A percentile compares a stretch with the other conserved stretches of the same genome.
Evolutionary conservation across 2,113 vertebrate species (phyloP).

Genomic region (Dasyornis broadbenti): DNA sequence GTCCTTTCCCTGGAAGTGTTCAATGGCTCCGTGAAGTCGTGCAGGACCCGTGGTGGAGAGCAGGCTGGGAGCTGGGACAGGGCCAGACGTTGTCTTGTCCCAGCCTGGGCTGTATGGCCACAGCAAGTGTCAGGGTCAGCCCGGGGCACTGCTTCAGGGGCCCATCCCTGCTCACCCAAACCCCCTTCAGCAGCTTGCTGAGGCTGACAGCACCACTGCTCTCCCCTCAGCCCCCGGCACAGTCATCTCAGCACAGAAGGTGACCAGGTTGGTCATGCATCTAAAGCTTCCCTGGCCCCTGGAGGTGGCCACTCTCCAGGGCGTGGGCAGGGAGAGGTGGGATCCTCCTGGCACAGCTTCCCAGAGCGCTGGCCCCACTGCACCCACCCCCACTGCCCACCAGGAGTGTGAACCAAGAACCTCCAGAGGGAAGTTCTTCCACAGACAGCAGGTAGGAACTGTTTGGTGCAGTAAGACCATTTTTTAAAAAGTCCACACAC

Average conservation of each 20-base stretch:
- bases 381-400: neutral
- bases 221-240: neutral
- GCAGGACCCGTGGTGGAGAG: accelerated
- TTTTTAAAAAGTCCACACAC: neutral
- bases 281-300: neutral
- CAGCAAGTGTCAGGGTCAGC: neutral
- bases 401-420: neutral
- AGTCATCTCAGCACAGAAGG: neutral
- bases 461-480: accelerated
- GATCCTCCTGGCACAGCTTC: neutral
- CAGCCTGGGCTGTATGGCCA: accelerated
- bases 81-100: accelerated
- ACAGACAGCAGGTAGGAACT: neutral
- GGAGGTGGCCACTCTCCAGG: neutral
- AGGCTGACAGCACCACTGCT: neutral
- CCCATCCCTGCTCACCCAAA: neutral
- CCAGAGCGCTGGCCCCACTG: accelerated
- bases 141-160: accelerated
- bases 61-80: accelerated
- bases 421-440: neutral
- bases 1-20: accelerated
- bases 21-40: accelerated
- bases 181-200: accelerated
- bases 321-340: neutral
- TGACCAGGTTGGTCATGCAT: too few species aligned